phyloP scores from a whole-genome alignment of 1,140 invertebrate species.

The Alviniconcha marisindica region DNA sequence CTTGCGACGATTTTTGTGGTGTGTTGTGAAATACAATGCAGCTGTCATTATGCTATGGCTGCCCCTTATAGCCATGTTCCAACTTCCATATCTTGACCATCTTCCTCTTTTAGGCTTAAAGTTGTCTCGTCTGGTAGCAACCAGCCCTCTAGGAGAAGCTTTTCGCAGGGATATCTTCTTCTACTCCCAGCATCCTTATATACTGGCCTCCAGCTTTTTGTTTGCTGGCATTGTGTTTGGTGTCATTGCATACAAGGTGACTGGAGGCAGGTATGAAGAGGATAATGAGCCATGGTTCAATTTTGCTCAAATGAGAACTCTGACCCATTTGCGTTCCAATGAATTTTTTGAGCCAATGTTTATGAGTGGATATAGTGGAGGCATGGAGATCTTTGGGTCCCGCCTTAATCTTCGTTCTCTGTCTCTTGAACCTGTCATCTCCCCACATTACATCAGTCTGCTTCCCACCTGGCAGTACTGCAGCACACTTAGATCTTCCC shows the following conservation, averaged over 20 bases:
- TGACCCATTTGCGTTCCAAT: slow-evolving; percentile 60
- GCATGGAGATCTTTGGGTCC: slow-evolving; percentile 47
- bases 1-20: slow-evolving; percentile 71
- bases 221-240: slow-evolving; percentile 50
- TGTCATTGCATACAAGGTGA: slow-evolving; percentile 48
- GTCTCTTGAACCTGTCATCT: slow-evolving; percentile 75
- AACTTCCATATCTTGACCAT: slow-evolving; percentile 71
- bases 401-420: slow-evolving; percentile 38
- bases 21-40: slow-evolving; percentile 76
- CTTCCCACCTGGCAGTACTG: slow-evolving; percentile 78
- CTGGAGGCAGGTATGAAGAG: slow-evolving; percentile 49
- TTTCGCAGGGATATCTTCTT: slow-evolving; percentile 69
- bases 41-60: slow-evolving; percentile 76
- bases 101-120: slow-evolving; percentile 65
- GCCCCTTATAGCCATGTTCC: slow-evolving; percentile 72
- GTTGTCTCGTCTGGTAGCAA: slow-evolving; percentile 61
- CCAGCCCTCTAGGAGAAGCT: slow-evolving; percentile 60
- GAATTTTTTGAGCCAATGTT: slow-evolving; percentile 52
- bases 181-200: slow-evolving; percentile 50
- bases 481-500: neutral
- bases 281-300: slow-evolving; percentile 72
- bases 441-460: slow-evolving; percentile 77
- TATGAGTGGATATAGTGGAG: slow-evolving; percentile 41
- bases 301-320: slow-evolving; percentile 65
- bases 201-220: slow-evolving; percentile 49